Base-by-base conservation (phyloP, 2,888 invertebrate species). In the Drosophila mercatorum region DNA sequence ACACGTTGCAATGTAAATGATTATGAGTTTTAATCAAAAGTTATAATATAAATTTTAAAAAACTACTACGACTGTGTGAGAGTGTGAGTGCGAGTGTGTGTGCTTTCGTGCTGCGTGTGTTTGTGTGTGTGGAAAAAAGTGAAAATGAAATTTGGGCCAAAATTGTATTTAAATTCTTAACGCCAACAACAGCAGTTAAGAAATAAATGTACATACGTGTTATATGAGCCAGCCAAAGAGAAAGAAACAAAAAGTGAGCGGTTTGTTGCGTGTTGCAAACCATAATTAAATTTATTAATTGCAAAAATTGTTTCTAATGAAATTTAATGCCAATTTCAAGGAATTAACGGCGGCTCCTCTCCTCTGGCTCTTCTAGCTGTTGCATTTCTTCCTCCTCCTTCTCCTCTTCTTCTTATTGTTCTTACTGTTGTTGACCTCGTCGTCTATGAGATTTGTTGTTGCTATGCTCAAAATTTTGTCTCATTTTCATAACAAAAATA, bases 101-200 rank as follows among this genome's bases (percentile, higher is more conserved):
- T 49, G 52, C 53, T 49, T 63, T 62, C 68, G 62, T 60, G 58
- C 26, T 44, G 53, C 57, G 62, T 74, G 71, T 80, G 62, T 74
- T 67, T 80, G 66, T 26, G 26, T 28, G 28, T 28, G 28, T 28
- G 28, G 28, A 47, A 72, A 83, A 81, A 82, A 85, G 75, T 83
- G 83, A 86, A 85, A 85, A 82, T 78, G 72, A 78, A 72, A 85
- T 85, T 85, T 71, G 56, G 86, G 75, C 86, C 83, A 80, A 78
- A 75, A 83, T 67, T 77, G 58, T 78, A 80, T 83, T 75, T 63
- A 85, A 82, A 82, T 82, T 85, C 80, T 83, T 65, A 68, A 72
- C 68, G 65, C 68, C 70, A 82, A 68, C 65, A 68, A 43, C 36
- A 70, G 71, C 52, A 34, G 77, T 58, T 53, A 62, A 78, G 69